Evolutionary conservation across 2,797 vertebrate species (phyloP).

Genomic region (Myotis planiceps): DNA sequence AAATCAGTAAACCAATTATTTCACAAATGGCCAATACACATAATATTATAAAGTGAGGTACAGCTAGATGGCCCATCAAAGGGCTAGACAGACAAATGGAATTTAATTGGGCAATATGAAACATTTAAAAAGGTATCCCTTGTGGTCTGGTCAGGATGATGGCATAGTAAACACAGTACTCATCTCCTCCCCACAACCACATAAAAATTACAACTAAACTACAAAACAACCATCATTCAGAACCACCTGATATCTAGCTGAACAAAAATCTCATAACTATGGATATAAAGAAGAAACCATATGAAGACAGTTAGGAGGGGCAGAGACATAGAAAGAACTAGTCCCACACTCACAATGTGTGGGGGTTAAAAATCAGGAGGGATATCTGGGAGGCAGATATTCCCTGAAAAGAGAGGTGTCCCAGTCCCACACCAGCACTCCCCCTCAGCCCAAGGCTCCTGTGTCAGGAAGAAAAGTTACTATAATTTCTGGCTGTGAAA

Average conservation of each 20-base stretch:
- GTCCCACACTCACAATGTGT: background rate
- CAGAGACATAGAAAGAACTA: background rate
- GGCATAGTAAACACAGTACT: background rate
- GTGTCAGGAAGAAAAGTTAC: background rate
- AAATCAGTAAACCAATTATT: slow-evolving; percentile 25
- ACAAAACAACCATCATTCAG: background rate
- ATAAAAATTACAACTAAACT: background rate
- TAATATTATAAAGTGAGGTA: background rate
- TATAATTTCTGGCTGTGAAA: background rate
- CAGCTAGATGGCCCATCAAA: background rate
- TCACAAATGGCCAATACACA: background rate
- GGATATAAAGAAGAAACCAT: background rate
- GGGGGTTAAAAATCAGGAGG: background rate
- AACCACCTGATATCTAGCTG: background rate
- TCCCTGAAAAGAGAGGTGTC: background rate
- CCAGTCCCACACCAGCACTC: background rate
- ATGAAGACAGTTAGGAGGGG: background rate
- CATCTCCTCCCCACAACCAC: background rate
- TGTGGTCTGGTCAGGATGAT: background rate
- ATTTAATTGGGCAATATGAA: background rate
- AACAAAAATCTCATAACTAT: background rate
- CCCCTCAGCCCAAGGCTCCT: background rate
- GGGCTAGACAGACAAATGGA: background rate
- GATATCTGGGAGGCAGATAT: background rate
- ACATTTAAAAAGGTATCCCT: background rate